phyloP scores from a whole-genome alignment of 2,113 vertebrate genomes.

The Mesembrinibis cayennensis region DNA sequence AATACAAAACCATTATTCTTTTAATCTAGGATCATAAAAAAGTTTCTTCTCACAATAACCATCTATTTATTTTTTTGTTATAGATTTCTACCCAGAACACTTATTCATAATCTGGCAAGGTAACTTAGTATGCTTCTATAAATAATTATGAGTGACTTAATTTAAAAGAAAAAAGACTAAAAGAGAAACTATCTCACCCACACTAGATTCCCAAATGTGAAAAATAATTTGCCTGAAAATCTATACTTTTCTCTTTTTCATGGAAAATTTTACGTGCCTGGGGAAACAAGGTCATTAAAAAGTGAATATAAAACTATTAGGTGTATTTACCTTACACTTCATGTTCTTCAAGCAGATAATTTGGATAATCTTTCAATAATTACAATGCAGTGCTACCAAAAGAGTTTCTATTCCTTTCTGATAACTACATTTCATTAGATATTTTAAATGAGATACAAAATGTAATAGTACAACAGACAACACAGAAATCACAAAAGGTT shows the following conservation, averaged over 20 bases:
- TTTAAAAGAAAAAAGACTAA: not conserved
- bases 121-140: constrained; percentile 13
- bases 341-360: not conserved
- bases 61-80: not conserved
- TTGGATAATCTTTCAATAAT: not conserved
- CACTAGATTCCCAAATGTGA: not conserved
- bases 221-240: not conserved
- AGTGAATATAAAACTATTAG: not conserved
- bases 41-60: not conserved
- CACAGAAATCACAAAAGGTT: not conserved
- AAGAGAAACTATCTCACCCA: constrained; percentile 14
- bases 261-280: not conserved
- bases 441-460: not conserved
- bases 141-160: constrained; percentile 10
- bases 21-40: not conserved
- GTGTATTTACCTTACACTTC: not conserved
- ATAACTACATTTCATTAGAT: not conserved
- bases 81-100: not conserved
- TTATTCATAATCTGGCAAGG: not conserved
- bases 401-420: not conserved
- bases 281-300: not conserved
- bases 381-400: not conserved
- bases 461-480: not conserved
- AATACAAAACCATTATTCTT: constrained; percentile 38
- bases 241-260: not conserved